Evolutionary conservation across 2,888 invertebrate genomes (phyloP), one percentile per base, ranked within the genome.

Genomic region (Troides oblongomaculatus): DNA sequence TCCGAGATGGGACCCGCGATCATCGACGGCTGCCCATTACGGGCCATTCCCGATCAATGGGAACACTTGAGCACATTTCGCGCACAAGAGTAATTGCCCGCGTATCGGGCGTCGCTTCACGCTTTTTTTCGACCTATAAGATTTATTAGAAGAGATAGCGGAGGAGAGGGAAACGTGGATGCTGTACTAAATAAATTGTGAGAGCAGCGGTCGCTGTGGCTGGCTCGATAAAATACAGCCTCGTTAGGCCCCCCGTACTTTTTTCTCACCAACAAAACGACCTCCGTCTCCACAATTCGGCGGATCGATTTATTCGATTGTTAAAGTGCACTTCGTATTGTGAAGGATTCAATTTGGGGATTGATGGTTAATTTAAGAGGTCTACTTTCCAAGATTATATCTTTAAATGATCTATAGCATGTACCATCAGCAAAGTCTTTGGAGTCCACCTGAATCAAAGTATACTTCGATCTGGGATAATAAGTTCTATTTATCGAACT

Each of bases 61-160:
- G 64, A 71, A 73, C 76, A 79, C 79, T 80, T 73, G 72, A 74
- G 68, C 68, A 74, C 74, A 78, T 77, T 81, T 79, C 75, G 75
- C 72, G 69, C 69, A 65, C 69, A 71, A 69, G 72, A 71, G 72
- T 74, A 74, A 73, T 72, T 72, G 71, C 65, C 62, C 73, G 74
- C 76, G 77, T 78, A 78, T 78, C 71, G 70, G 74, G 76, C 25
- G 58, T n/a, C 66, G 30, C 59, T 69, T 66, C 60, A 68, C 57
- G 67, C 72, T 72, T 72, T 75, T 74, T 73, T 71, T 72, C 71
- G 69, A 71, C 71, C 70, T 64, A 53, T 43, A 72, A 74, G 74
- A 73, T 75, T 75, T 75, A 73, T 75, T 73, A 69, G 64, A 60
- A 60, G 56, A 10, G 69, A 69, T 69, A 69, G 65, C 57, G 46